phyloP scores from a whole-genome alignment of 2,113 vertebrate genomes.

The Anguilla japonica region DNA sequence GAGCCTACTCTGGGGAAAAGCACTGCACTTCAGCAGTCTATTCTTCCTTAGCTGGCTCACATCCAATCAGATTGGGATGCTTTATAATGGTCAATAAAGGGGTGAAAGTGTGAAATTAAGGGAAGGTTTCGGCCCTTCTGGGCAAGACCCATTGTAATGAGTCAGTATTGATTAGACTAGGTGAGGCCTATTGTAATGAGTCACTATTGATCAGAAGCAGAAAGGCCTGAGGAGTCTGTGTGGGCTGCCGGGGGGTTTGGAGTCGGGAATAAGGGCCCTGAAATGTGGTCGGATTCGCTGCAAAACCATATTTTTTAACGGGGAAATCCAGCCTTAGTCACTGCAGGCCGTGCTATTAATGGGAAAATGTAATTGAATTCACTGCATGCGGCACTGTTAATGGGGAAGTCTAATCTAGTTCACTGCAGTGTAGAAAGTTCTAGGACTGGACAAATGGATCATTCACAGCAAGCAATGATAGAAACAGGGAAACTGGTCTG shows the following conservation, averaged over 20 bases:
- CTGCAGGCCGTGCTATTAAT: neutral
- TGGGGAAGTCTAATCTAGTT: neutral
- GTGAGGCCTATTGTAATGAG: constrained; percentile 9
- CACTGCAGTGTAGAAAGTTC: neutral
- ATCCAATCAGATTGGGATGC: neutral
- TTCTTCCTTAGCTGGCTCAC: neutral
- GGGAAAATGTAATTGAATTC: neutral
- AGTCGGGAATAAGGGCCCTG: neutral
- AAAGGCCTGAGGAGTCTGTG: neutral
- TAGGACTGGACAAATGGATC: neutral
- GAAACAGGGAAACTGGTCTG: neutral
- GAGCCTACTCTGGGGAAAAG: neutral
- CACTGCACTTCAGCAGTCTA: neutral
- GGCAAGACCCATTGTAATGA: constrained; percentile 4
- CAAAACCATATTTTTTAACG: neutral
- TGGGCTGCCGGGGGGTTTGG: neutral
- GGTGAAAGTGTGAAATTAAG: constrained; percentile 8
- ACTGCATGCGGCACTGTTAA: neutral
- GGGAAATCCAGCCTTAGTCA: neutral
- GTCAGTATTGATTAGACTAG: neutral
- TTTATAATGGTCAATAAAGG: constrained; percentile 9
- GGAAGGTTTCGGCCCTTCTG: neutral
- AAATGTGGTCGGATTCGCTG: neutral
- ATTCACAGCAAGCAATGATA: neutral
- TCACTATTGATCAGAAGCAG: neutral